These are phyloP conservation scores for Mythimna impura DNA, from an alignment of 2,888 invertebrate species.

Conservation along the genomic window DNA sequence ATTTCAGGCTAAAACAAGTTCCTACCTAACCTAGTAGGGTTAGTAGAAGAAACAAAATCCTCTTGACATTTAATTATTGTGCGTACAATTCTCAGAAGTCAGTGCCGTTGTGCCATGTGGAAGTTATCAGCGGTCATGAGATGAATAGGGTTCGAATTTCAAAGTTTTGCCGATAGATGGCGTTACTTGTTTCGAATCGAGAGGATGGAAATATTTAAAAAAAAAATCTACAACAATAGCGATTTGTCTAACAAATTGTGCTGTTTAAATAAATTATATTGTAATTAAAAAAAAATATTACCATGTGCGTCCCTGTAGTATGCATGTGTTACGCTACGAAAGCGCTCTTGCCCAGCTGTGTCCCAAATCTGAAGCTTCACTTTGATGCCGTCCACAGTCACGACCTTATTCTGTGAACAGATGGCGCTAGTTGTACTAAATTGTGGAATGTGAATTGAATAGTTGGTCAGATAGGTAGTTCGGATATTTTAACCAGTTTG, in stretches of 20 bases:
- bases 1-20: not conserved
- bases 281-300: constrained; percentile 77
- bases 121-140: constrained; percentile 28
- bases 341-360: constrained; percentile 98
- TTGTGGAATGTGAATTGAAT: not conserved
- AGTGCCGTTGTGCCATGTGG: constrained; percentile 31
- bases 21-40: not conserved
- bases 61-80: constrained; percentile 9
- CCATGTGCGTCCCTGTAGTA: constrained; percentile 98
- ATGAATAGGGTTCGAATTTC: not conserved
- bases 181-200: constrained; percentile 56
- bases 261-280: not conserved
- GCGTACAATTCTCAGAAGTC: constrained; percentile 38
- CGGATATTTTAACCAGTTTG: not conserved
- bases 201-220: not conserved
- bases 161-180: constrained; percentile 64
- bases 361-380: constrained; percentile 99
- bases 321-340: constrained; percentile 97
- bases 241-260: no score
- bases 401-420: constrained; percentile 94
- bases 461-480: no score
- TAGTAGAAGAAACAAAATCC: constrained; percentile 2
- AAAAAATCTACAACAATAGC: not conserved
- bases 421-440: constrained; percentile 81
- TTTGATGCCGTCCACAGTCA: constrained; percentile 94